phyloP scores from a whole-genome alignment of 2,888 invertebrate genomes.

The Pyralis farinalis region DNA sequence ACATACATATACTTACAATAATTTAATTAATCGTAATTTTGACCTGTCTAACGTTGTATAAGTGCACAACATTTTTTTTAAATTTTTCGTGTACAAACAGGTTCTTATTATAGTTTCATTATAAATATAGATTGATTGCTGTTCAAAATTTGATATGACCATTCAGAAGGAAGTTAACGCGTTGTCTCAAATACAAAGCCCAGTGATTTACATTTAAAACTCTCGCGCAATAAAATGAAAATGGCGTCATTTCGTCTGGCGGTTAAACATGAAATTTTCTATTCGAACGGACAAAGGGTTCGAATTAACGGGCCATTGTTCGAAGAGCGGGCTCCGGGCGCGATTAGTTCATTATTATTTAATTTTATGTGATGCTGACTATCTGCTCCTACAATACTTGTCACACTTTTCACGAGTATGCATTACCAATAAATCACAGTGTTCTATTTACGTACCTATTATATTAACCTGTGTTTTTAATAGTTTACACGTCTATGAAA shows the following conservation, averaged over 20 bases:
- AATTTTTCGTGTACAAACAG: too few relatives aligned
- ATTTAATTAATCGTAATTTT: too few relatives aligned
- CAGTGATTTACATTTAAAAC: conserved; percentile 70
- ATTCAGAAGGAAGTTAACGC: conserved; percentile 35
- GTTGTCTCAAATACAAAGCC: conserved; percentile 55
- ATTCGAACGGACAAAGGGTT: conserved; percentile 72
- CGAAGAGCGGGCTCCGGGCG: conserved; percentile 41
- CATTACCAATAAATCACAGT: conserved; percentile 18
- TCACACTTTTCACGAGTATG: conserved; percentile 24
- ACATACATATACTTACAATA: too few relatives aligned
- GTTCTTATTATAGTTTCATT: too few relatives aligned
- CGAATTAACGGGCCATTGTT: conserved; percentile 73
- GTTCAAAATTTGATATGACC: conserved; percentile 20
- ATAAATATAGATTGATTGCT: too few relatives aligned
- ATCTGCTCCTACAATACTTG: conserved; percentile 21
- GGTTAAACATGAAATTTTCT: conserved; percentile 74
- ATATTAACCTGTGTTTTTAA: too few relatives aligned
- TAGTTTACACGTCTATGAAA: too few relatives aligned
- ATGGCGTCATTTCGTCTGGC: conserved; percentile 54
- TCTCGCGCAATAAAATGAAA: conserved; percentile 60
- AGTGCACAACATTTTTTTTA: too few relatives aligned
- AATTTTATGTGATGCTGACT: conserved; percentile 60
- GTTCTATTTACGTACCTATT: too few relatives aligned
- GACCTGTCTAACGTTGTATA: too few relatives aligned
- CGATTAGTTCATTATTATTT: conserved; percentile 75